Percentiles rank a stretch among this genome's conserved stretches.
phyloP scores from a whole-genome alignment of 1,140 invertebrate species.

The Himalopsyche phryganea region DNA sequence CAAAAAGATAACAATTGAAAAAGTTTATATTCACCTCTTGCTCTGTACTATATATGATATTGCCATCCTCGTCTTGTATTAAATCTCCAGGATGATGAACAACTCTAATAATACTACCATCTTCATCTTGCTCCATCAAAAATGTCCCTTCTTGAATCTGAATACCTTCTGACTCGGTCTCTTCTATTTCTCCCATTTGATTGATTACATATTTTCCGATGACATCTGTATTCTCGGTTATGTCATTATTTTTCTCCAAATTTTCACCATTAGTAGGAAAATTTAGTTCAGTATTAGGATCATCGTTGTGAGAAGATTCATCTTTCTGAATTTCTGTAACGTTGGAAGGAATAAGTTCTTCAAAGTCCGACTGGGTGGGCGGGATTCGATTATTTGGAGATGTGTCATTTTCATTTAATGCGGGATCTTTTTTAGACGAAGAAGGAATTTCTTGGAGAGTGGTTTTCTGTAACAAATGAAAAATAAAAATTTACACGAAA shows the following conservation, averaged over 20 bases:
- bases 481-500: too few species aligned
- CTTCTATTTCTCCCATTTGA: slow-evolving; percentile 26
- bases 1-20: too few species aligned
- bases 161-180: slow-evolving; percentile 8
- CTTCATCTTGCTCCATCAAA: slow-evolving; percentile 27
- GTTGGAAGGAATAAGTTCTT: too few species aligned
- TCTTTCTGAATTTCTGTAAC: too few species aligned
- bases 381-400: too few species aligned
- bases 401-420: too few species aligned
- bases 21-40: slow-evolving; percentile 32
- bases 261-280: neutral
- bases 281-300: too few species aligned
- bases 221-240: slow-evolving; percentile 6
- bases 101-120: slow-evolving; percentile 28
- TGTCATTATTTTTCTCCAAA: slow-evolving; percentile 23
- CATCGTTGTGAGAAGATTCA: too few species aligned
- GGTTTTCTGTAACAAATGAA: too few species aligned
- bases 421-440: too few species aligned
- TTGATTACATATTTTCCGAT: slow-evolving; percentile 21
- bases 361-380: too few species aligned
- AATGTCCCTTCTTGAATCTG: slow-evolving; percentile 25
- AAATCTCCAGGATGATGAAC: slow-evolving; percentile 17
- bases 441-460: too few species aligned
- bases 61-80: slow-evolving; percentile 36
- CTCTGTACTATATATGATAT: slow-evolving; percentile 29